phyloP scores from a whole-genome alignment of 2,113 vertebrate species.

The Pseudorectes ferrugineus region DNA sequence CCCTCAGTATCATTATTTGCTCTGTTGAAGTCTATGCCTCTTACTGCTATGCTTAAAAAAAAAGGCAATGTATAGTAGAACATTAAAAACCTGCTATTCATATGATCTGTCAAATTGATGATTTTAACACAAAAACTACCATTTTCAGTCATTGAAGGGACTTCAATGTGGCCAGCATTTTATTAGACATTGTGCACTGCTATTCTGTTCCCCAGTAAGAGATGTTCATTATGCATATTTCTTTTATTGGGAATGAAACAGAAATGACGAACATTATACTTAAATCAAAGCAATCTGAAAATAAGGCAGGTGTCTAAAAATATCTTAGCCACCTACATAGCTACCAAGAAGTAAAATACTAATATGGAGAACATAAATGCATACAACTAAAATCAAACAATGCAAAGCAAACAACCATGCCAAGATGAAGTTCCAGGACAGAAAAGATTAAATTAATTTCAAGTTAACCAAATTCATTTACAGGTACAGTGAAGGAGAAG shows the following conservation, averaged over 20 bases:
- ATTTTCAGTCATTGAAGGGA: neutral
- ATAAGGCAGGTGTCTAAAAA: neutral
- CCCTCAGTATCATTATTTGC: neutral
- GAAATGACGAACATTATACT: neutral
- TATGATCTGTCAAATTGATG: neutral
- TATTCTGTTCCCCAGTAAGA: neutral
- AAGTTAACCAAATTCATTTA: neutral
- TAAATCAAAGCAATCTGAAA: neutral
- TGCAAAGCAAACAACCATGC: neutral
- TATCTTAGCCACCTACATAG: neutral
- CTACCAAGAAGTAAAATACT: neutral
- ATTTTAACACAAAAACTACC: neutral
- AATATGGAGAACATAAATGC: neutral
- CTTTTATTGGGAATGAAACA: neutral
- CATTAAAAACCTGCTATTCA: neutral
- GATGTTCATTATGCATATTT: neutral
- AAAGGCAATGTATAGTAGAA: neutral
- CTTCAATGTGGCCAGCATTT: neutral
- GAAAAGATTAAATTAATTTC: neutral
- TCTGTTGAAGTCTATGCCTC: neutral
- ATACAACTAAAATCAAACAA: neutral
- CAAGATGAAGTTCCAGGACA: neutral
- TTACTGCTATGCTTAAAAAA: neutral
- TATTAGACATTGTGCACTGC: neutral
- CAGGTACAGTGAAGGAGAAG: neutral